These are phyloP conservation scores for Graptemys geographica DNA, from an alignment of 2,797 vertebrate genomes.

Conservation along the genomic window DNA sequence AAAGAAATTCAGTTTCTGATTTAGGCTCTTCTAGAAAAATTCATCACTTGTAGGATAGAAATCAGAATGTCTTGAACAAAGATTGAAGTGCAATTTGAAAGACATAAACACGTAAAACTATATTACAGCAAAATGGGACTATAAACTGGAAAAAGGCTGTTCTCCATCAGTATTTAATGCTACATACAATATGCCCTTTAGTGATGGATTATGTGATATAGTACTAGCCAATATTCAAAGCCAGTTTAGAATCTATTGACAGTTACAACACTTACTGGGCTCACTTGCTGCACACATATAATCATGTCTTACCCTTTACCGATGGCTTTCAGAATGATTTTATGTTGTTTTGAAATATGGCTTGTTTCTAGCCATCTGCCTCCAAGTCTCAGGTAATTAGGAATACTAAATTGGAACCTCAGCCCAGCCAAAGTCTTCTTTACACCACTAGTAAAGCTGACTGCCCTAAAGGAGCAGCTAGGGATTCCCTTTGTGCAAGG, in stretches of 20 bases:
- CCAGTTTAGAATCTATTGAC: background rate
- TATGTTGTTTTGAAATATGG: background rate
- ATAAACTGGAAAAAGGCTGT: background rate
- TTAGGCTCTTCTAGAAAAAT: background rate
- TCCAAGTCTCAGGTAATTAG: background rate
- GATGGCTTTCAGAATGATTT: background rate
- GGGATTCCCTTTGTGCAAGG: background rate
- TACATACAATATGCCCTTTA: background rate
- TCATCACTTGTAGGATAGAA: background rate
- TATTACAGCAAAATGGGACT: background rate
- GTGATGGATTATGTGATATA: background rate
- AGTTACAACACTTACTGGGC: background rate
- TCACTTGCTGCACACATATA: background rate
- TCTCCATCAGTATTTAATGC: background rate
- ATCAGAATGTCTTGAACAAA: background rate
- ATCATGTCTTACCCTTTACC: background rate
- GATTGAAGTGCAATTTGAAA: background rate
- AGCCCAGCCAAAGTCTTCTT: background rate
- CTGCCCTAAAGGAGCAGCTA: too few relatives aligned
- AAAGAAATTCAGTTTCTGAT: background rate
- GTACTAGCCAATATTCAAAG: background rate
- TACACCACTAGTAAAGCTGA: background rate
- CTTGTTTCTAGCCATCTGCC: background rate
- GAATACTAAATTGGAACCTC: background rate
- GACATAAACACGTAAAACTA: background rate